phyloP scores from a whole-genome alignment of 92 coral and sea anemone species.

The Montipora capitata region DNA sequence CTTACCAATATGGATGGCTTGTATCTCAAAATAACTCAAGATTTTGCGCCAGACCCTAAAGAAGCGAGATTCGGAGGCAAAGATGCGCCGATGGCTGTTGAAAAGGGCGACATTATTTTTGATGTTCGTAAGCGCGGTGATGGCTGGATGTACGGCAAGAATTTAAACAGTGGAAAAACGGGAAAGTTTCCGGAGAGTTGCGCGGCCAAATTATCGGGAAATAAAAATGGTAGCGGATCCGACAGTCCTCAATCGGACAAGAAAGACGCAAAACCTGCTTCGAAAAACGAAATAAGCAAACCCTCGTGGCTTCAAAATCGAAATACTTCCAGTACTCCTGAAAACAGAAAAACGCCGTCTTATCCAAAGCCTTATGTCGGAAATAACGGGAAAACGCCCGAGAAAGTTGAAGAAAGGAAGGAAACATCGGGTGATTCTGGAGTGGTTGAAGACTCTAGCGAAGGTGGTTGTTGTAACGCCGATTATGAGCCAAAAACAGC shows the following conservation, averaged over 20 bases:
- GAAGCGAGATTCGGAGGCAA: constrained; percentile 84
- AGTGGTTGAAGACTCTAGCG: constrained; percentile 70
- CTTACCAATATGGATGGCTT: constrained; percentile 80
- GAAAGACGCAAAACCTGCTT: constrained; percentile 24
- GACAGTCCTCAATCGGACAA: constrained; percentile 7
- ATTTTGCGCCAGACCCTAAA: constrained; percentile 79
- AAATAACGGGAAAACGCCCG: constrained; percentile 16
- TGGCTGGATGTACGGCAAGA: constrained; percentile 94
- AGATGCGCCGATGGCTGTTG: constrained; percentile 87
- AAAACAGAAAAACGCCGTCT: constrained; percentile 35
- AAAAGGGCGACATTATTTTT: constrained; percentile 92
- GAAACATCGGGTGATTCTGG: constrained; percentile 89
- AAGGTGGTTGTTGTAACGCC: constrained; percentile 71
- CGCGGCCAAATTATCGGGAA: constrained; percentile 84
- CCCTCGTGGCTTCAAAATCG: constrained; percentile 57
- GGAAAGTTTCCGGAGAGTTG: constrained; percentile 93
- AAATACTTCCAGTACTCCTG: constrained; percentile 35
- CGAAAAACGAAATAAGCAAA: constrained; percentile 26
- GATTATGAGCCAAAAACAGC: constrained; percentile 46
- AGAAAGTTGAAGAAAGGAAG: constrained; percentile 47
- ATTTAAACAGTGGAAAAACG: constrained; percentile 87
- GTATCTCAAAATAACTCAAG: constrained; percentile 90
- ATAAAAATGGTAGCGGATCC: constrained; percentile 45
- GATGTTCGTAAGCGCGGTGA: constrained; percentile 88
- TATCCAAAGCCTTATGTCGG: constrained; percentile 55